Base-by-base conservation (phyloP, 2,888 invertebrate genomes). In the Aleiodes alternator region DNA sequence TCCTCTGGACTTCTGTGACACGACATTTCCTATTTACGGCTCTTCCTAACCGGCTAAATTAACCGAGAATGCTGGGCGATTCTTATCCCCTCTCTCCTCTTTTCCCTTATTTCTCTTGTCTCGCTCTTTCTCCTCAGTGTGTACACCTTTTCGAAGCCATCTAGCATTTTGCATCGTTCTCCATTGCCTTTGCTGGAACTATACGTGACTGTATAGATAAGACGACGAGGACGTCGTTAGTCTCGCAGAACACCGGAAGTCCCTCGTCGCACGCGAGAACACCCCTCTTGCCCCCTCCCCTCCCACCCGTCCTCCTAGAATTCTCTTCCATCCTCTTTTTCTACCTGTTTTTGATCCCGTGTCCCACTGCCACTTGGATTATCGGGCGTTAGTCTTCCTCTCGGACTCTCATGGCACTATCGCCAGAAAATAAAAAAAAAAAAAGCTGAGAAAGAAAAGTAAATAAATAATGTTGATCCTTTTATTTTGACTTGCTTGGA, bases 211-310 rank as follows among this genome's bases (percentile, higher is more conserved):
- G 80, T 81, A 80, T 82, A 87, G 88, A 88, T 88, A 88, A 88
- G 87, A 83, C 82, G 82, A 81, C 85, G 83, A 85, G 85, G 84
- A 85, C 84, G 85, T 87, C 88, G 88, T 88, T 87, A 88, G 86
- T 87, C 86, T 87, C 82, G 53, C 69, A 51, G 50, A 59, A 12
- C 73, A 29, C 73, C 69, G 76, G 64, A 71, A 78, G 77, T 77
- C 73, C 81, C 82, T 85, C 85, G 85, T 87, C 85, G 88, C 88
- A 86, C 87, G 87, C 86, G 85, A 85, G 84, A 85, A 85, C 84
- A 83, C 84, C 86, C 84, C 85, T 86, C n/a, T n/a, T n/a, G n/a
- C 86, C 71, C 72, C 68, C 56, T 69, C 77, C 69, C 23, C 23
- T 23, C 57, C 9, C 48, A 64, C 56, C 57, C 43, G 8, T 29